Evolutionary conservation across 2,888 invertebrate genomes (phyloP), one percentile per base, ranked within the genome.

Genomic region (Tenthredo mesomela): DNA sequence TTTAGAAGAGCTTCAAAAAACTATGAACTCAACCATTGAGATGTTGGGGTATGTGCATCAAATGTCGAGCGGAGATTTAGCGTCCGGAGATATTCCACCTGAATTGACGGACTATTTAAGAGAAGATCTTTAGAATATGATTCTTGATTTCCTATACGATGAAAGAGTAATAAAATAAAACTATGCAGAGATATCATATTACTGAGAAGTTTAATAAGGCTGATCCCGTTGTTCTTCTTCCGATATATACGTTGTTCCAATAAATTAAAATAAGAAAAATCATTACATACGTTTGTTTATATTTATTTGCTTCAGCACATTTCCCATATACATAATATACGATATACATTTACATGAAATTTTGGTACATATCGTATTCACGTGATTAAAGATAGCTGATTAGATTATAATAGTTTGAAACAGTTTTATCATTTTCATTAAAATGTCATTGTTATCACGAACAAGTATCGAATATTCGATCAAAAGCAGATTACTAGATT

Each of bases 271-370:
- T 6, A 71, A 82, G 33, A 29, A 67, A 7, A 47, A 65, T 75
- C 61, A 25, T 33, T 65, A 77, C 67, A 25, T 82, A 29, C 88
- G 87, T 84, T 87, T 88, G 88, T 70, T 90, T 90, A 90, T 70
- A 90, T 90, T 90, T 89, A 89, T 89, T 89, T 87, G 87, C 86
- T 88, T 88, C 86, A 90, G 87, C 87, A 88, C 88, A 89, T 89
- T 88, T 88, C 85, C 86, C 88, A 88, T 89, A 88, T 88, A 91
- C 88, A 90, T 87, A 67, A 89, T 85, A 89, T 84, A 85, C 85
- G 87, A 88, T 87, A 87, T 86, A 86, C 87, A 87, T 84, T 67
- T 82, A 87, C 87, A 87, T 85, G 85, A 86, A 65, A 67, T 67
- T 82, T 70, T 21, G 82, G 65, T 82, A 82, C 43, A 82, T 67